Base-by-base conservation (phyloP, 2,888 invertebrate species). In the Prenolepis imparis region DNA sequence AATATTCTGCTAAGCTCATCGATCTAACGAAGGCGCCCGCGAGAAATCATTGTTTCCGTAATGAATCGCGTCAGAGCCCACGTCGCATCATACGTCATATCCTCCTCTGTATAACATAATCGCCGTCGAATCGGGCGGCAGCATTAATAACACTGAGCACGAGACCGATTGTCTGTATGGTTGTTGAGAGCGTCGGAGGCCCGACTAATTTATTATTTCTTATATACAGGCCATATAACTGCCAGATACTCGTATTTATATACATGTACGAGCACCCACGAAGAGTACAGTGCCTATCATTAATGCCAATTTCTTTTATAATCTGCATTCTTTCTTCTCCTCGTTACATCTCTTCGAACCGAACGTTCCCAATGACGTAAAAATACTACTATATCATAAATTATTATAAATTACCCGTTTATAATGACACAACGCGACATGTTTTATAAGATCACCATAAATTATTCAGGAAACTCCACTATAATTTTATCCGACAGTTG, bases 91-190 rank as follows among this genome's bases (percentile, higher is more conserved):
- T 88, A 84, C 87, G 84, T 87, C 84, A 86, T 64, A 75, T 24
- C 24, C 67, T 84, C 86, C 83, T 75, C 81, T 74, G 32, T 85
- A 88, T 86, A 89, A 87, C 86, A 87, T 88, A 90, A 91, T 90
- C 89, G 88, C 77, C 85, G 72, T 82, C 78, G 66, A 73, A 61
- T 80, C 75, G 72, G 24, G 32, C 61, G 52, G 74, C 55, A 44
- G 67, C 85, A 87, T 87, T 87, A 87, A 83, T 83, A 80, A 83
- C 78, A 70, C 41, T 68, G 66, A 83, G 55, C 78, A 63, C 48
- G 39, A 48, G 52, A 36, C 52, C 78, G 61, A 78, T 70, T 78
- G 78, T 80, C 70, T 57, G 72, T n/a, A 24, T 59, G 48, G 59
- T 70, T 70, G 68, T 78, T 57, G 28, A 55, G 21, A 39, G 55